Evolutionary conservation across 2,888 invertebrate species (phyloP), one percentile per base, ranked within the genome.

Genomic region (Neoitamus cyanurus): DNA sequence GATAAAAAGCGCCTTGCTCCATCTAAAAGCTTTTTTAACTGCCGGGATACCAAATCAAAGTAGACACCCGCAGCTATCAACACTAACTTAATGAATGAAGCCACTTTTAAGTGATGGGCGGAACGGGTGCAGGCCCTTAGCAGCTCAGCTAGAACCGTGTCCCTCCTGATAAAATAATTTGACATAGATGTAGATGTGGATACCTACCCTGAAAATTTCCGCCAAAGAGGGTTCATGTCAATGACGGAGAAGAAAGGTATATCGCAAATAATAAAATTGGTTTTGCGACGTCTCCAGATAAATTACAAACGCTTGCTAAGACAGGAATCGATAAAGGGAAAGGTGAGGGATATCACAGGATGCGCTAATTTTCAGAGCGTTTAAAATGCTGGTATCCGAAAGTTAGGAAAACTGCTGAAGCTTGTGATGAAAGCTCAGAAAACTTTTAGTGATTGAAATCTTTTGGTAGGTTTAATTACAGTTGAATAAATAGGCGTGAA

Each of bases 201-300:
- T n/a, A n/a, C n/a, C n/a, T 7, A 75, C 25, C 42, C 42, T 37
- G 25, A 15, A 42, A 42, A 37, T 42, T 42, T 73, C 36, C 36
- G n/a, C 11, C 31, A 20, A 42, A 42, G 13, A 42, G 37, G 42
- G 42, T 42, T 75, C 75, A 37, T 11, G 37, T 42, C 75, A 42
- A n/a, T n/a, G 75, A 36, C 34, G 73, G n/a, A 1, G 34, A 73
- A 73, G 34, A 73, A 73, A 20, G 25, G 25, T 1, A 25, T 42
- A 37, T 42, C 75, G 75, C 75, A 42, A 30, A 75, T 75, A n/a
- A n/a, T n/a, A n/a, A 75, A 75, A 75, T 75, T 75, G 75, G 75
- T 75, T 75, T 37, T 75, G 37, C 75, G 75, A 75, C 75, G 13
- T 36, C 37, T 75, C 34, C 37, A 75, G 37, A 75, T 75, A 75